Conservation (phyloP, 1,140 invertebrate species). For the Sycophila sp. region DNA sequence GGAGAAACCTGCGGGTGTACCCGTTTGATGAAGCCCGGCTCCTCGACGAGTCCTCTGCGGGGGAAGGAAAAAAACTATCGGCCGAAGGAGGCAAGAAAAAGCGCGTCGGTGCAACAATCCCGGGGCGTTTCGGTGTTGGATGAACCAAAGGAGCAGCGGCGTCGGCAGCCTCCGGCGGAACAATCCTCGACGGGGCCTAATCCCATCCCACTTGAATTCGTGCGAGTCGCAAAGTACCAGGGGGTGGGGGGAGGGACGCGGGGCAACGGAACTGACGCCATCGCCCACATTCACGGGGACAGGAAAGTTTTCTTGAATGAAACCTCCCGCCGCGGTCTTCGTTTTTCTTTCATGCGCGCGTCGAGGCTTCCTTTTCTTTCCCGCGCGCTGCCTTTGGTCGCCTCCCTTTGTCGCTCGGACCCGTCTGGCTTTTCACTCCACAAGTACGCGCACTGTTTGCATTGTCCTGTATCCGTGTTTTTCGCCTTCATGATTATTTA, state of each 20-base stretch:
- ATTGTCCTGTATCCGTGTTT: too few relatives aligned
- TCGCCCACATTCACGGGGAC: too few relatives aligned
- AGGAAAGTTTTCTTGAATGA: slow-evolving; percentile 11
- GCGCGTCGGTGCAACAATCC: slow-evolving; percentile 13
- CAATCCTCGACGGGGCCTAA: slow-evolving; percentile 2
- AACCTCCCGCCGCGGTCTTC: neutral
- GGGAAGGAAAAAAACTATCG: neutral
- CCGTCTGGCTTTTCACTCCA: neutral
- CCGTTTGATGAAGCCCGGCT: slow-evolving; percentile 6
- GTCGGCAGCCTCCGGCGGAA: neutral
- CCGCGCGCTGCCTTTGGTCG: neutral
- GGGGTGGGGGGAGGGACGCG: too few relatives aligned
- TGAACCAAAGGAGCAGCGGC: neutral
- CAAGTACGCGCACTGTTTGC: neutral
- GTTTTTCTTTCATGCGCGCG: neutral
- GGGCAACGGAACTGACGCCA: slow-evolving; percentile 41
- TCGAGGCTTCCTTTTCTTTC: neutral
- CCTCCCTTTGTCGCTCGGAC: neutral
- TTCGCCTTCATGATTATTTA: too few relatives aligned
- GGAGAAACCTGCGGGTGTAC: neutral
- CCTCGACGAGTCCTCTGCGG: too few relatives aligned
- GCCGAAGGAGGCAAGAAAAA: neutral
- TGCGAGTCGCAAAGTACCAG: slow-evolving; percentile 32
- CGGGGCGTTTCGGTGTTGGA: neutral
- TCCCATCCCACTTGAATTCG: slow-evolving; percentile 35